These are phyloP conservation scores for Hoplias malabaricus DNA, from an alignment of 2,113 vertebrate species.

Conservation along the genomic window DNA sequence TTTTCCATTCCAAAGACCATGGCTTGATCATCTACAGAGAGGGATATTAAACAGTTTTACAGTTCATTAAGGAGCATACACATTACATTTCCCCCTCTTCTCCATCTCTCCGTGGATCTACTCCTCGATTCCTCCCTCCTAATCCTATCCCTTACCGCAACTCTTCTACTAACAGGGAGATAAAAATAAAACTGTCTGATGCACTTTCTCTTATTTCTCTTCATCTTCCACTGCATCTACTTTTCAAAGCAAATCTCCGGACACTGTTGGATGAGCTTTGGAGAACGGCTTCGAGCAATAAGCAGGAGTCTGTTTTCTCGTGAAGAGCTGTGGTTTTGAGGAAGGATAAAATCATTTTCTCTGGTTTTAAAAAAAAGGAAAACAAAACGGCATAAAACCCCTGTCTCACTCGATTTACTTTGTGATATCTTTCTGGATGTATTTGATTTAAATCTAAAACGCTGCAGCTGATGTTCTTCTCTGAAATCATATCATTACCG, in stretches of 20 bases:
- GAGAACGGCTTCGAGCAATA: not conserved
- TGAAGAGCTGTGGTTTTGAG: not conserved
- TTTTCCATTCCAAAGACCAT: too few relatives aligned
- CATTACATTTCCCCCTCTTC: slow-evolving; percentile 16
- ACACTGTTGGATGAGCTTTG: not conserved
- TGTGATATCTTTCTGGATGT: not conserved
- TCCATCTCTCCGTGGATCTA: not conserved
- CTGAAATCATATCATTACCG: slow-evolving; percentile 2
- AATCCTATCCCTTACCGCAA: slow-evolving; percentile 24
- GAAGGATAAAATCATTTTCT: not conserved
- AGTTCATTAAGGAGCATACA: slow-evolving; percentile 20
- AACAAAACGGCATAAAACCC: not conserved
- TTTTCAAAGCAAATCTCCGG: not conserved
- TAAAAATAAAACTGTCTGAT: slow-evolving; percentile 1
- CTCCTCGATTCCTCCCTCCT: slow-evolving; percentile 13
- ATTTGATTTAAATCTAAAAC: not conserved
- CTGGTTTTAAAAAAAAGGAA: not conserved
- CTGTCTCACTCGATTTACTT: not conserved
- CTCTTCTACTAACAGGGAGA: not conserved
- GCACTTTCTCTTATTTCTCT: not conserved
- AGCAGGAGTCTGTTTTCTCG: not conserved
- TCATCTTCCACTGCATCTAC: slow-evolving; percentile 3
- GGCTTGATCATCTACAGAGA: not conserved
- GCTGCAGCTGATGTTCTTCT: not conserved
- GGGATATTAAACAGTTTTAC: not conserved